These are phyloP conservation scores for Pomacea maculata DNA, from an alignment of 1,140 invertebrate species.

Conservation along the genomic window DNA sequence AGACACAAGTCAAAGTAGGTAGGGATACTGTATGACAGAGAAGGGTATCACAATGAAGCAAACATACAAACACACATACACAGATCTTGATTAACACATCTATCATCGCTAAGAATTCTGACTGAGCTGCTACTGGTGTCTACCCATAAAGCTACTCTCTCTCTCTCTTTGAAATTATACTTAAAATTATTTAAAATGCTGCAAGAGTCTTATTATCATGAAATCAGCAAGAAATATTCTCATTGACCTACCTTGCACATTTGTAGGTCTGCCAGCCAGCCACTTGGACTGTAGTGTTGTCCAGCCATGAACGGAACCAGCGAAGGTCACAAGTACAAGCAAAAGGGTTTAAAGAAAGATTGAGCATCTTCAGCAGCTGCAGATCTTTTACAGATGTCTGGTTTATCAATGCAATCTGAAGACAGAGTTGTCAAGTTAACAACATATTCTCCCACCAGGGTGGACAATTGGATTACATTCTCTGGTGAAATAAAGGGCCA, in stretches of 20 bases:
- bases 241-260: conserved; percentile 29
- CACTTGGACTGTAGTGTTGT: conserved; percentile 36
- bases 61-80: not conserved
- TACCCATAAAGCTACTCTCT: not conserved
- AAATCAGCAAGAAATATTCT: not conserved
- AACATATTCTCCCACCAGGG: too few species aligned
- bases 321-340: conserved; percentile 49
- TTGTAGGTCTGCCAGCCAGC: conserved; percentile 27
- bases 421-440: too few species aligned
- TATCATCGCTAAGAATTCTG: too few species aligned
- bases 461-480: too few species aligned
- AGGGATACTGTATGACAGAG: not conserved
- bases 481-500: too few species aligned
- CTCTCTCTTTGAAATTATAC: not conserved
- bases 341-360: conserved; percentile 47
- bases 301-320: conserved; percentile 52
- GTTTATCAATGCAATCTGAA: conserved; percentile 39
- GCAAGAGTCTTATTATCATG: not conserved
- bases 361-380: conserved; percentile 28
- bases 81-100: too few species aligned
- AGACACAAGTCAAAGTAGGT: not conserved
- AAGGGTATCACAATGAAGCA: not conserved
- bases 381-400: conserved; percentile 40
- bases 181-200: not conserved
- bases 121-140: too few species aligned